These are phyloP conservation scores for Arremon aurantiirostris DNA, from an alignment of 2,797 vertebrate species.

Conservation along the genomic window DNA sequence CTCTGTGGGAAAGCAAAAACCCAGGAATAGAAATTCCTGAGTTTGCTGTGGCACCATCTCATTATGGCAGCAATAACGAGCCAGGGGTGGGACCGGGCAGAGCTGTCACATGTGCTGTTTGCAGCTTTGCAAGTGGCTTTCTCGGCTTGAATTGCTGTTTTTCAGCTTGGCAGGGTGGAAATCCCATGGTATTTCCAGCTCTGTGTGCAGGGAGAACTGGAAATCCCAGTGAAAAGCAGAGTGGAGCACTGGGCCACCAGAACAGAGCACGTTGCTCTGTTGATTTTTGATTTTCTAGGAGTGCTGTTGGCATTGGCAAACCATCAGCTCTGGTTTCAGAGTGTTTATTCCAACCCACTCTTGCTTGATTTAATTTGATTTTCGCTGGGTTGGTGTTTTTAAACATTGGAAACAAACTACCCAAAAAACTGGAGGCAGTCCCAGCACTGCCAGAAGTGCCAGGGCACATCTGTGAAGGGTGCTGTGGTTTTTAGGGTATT, in stretches of 20 bases:
- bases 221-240: not conserved
- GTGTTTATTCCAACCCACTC: not conserved
- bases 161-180: not conserved
- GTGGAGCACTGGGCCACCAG: not conserved
- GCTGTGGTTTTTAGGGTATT: not conserved
- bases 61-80: not conserved
- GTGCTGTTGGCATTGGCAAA: not conserved
- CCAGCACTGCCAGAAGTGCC: not conserved
- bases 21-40: not conserved
- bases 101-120: not conserved
- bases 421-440: not conserved
- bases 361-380: not conserved
- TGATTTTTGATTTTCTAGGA: not conserved
- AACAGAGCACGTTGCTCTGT: not conserved
- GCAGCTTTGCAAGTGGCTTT: constrained; percentile 5
- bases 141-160: not conserved
- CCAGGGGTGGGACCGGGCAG: not conserved
- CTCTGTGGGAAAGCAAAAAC: not conserved
- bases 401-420: not conserved
- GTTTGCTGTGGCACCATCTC: not conserved
- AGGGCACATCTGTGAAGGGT: not conserved
- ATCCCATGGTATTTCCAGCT: not conserved
- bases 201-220: not conserved
- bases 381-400: not conserved
- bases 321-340: not conserved